Conservation (phyloP, 2,888 invertebrate genomes). For the Acanthosepion esculentum region DNA sequence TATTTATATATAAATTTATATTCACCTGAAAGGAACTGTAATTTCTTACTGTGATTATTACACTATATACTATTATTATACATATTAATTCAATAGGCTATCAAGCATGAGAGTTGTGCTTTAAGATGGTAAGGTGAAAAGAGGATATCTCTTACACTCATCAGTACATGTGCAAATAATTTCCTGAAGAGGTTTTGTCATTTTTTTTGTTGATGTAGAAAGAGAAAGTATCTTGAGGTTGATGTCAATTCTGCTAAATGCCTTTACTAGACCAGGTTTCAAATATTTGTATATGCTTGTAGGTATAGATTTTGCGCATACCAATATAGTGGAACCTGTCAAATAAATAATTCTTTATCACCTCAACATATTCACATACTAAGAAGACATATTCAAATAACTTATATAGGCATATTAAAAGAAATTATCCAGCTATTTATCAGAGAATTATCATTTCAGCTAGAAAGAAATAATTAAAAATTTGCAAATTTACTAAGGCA, state of each 20-base stretch:
- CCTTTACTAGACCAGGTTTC: not conserved
- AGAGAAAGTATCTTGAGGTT: not conserved
- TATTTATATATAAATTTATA: too few relatives aligned
- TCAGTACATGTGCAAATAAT: not conserved
- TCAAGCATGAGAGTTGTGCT: not conserved
- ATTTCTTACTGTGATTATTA: not conserved
- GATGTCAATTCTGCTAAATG: not conserved
- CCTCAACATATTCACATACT: not conserved
- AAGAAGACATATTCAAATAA: not conserved
- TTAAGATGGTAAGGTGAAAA: not conserved
- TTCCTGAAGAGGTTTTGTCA: not conserved
- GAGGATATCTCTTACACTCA: not conserved
- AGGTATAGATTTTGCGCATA: not conserved
- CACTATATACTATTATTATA: not conserved
- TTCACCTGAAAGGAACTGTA: too few relatives aligned
- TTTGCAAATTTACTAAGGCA: too few relatives aligned
- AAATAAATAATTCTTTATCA: not conserved
- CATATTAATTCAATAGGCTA: not conserved
- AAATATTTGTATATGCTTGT: not conserved
- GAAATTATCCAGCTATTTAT: too few relatives aligned
- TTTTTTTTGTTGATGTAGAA: not conserved
- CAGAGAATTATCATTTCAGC: too few relatives aligned
- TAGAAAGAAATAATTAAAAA: too few relatives aligned
- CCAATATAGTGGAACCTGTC: not conserved
- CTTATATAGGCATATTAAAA: not conserved